A percentile compares a stretch with the other conserved stretches of the same genome.
Conservation (phyloP, 2,888 invertebrate species). For the Abscondita cerata region DNA sequence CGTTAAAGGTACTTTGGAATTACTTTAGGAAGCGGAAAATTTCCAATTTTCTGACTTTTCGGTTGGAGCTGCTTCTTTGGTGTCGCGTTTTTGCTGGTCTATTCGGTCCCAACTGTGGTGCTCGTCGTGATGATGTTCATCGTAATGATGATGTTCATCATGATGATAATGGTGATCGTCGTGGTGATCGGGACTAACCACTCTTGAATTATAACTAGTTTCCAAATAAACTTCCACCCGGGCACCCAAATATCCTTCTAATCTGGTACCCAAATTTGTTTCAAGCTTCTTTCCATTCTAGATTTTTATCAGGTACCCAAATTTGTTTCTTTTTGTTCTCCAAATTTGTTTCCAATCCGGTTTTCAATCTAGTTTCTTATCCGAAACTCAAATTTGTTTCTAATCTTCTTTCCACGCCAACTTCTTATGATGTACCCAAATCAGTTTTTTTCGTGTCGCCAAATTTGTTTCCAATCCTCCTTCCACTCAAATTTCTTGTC, state of each 20-base stretch:
- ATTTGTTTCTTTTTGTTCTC: slow-evolving; percentile 66
- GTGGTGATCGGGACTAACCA: slow-evolving; percentile 79
- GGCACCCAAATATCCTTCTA: slow-evolving; percentile 72
- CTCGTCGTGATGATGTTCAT: slow-evolving; percentile 52
- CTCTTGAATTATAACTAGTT: slow-evolving; percentile 83
- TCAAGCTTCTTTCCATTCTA: slow-evolving; percentile 72
- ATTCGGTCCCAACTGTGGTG: slow-evolving; percentile 70
- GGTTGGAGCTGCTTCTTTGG: slow-evolving; percentile 28
- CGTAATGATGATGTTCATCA: slow-evolving; percentile 59
- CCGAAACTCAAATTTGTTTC: slow-evolving; percentile 75
- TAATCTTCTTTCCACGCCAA: too few species aligned
- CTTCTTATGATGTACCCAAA: slow-evolving; percentile 85
- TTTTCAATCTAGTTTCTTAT: slow-evolving; percentile 78
- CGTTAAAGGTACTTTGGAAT: not conserved
- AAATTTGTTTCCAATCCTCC: slow-evolving; percentile 79
- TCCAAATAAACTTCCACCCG: slow-evolving; percentile 74
- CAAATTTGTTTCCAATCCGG: slow-evolving; percentile 65
- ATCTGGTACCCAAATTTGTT: slow-evolving; percentile 63
- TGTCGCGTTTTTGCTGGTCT: slow-evolving; percentile 48
- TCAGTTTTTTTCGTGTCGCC: too few species aligned
- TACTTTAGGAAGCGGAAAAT: slow-evolving; percentile 18
- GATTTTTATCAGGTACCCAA: slow-evolving; percentile 75
- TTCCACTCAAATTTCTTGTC: slow-evolving; percentile 78
- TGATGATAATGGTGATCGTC: too few species aligned
- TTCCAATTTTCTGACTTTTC: slow-evolving; percentile 12